Evolutionary conservation across 2,888 invertebrate species (phyloP).

Genomic region (Neoascia interrupta): DNA sequence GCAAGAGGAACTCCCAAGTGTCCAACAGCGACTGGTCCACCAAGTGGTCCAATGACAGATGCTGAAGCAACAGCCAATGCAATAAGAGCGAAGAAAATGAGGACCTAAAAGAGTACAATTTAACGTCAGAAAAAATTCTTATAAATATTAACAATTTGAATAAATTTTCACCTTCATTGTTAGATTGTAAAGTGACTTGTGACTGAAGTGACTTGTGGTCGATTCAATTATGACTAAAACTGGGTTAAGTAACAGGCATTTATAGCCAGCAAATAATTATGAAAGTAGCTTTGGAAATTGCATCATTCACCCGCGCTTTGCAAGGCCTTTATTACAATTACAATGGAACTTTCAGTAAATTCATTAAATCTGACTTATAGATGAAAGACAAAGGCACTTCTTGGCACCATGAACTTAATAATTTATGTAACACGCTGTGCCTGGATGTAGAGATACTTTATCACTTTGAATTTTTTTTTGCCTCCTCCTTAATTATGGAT

Average conservation of each 20-base stretch:
- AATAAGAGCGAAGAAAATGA: slow-evolving; percentile 55
- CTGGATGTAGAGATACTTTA: too few species aligned
- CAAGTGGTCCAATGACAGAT: slow-evolving; percentile 35
- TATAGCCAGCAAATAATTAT: too few species aligned
- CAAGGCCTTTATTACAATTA: too few species aligned
- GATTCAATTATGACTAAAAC: slow-evolving; percentile 20
- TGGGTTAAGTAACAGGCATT: background rate
- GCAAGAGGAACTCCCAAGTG: slow-evolving; percentile 20
- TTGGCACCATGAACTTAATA: too few species aligned
- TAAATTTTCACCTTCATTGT: slow-evolving; percentile 50
- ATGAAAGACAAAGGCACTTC: too few species aligned
- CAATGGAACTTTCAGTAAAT: too few species aligned
- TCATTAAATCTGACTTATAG: too few species aligned
- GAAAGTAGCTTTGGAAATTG: too few species aligned
- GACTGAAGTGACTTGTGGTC: slow-evolving; percentile 43
- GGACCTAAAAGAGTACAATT: background rate
- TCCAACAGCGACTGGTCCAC: slow-evolving; percentile 7
- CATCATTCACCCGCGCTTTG: too few species aligned
- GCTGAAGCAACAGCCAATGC: slow-evolving; percentile 40
- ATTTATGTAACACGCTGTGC: too few species aligned
- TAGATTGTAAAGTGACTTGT: background rate
- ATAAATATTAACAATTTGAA: background rate
- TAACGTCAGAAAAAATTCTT: background rate
- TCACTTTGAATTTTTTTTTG: too few species aligned
- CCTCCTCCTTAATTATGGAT: too few species aligned